Evolutionary conservation across 2,888 invertebrate genomes (phyloP), one percentile per base, ranked within the genome.

Genomic region (Dicyrtomina minuta): DNA sequence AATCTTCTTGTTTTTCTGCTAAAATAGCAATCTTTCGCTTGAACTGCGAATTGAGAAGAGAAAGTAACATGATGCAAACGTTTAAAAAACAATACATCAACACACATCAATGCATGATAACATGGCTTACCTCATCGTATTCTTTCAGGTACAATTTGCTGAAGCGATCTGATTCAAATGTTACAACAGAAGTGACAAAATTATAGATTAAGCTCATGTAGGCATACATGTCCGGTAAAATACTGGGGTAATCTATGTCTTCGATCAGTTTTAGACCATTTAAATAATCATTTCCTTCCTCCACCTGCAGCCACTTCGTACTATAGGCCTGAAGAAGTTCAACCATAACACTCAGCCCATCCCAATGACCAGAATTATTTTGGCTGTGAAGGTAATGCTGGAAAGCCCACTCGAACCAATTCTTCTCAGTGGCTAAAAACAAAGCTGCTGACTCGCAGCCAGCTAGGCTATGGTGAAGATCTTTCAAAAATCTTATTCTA

Each of bases 331-430:
- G 44, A 15, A 64, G 20, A n/a, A 64, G 27, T 49, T 26, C 64
- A 17, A 46, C 44, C 64, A 64, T 58, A 4, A 20, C 4, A 6
- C n/a, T 58, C 1, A 58, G 41, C 39, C 17, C 58, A 4, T 33
- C 17, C 39, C 10, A 20, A 20, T 20, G 58, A 20, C 27, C 20
- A 20, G 58, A 15, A 12, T 6, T n/a, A 39, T 39, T 33, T 20
- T 33, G 33, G 4, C 8, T 26, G 15, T 20, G 44, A 22, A 64
- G 46, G 8, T 41, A 27, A 12, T 56, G 39, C 17, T 66, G 56
- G 26, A 66, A 60, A 6, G 66, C 70, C 58, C 58, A 70, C 41
- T 70, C 70, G 43, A 70, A 70, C 20, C 66, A 51, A 24, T 70
- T 58, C 53, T 70, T 70, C 27, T 66, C 65, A 17, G 51, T 49